phyloP scores from a whole-genome alignment of 2,113 vertebrate species.

The Phrynocephalus versicolor region DNA sequence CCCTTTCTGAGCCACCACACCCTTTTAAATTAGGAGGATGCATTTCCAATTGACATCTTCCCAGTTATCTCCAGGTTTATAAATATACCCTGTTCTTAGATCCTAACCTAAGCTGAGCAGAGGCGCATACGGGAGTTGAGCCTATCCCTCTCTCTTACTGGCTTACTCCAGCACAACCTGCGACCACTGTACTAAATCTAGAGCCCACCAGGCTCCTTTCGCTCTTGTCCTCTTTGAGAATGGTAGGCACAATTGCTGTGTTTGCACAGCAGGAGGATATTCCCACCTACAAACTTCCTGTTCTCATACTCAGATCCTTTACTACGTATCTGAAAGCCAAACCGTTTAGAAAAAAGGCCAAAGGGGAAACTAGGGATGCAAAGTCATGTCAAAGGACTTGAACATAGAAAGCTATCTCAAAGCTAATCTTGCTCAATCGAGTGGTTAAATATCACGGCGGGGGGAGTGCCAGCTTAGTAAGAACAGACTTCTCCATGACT shows the following conservation, averaged over 20 bases:
- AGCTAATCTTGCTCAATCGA: neutral
- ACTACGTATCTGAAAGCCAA: neutral
- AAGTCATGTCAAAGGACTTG: neutral
- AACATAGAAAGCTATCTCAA: neutral
- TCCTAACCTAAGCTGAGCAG: neutral
- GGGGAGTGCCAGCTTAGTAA: neutral
- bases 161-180: neutral
- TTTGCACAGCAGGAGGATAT: neutral
- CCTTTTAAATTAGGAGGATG: no score
- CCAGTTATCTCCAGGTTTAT: neutral
- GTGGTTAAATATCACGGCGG: neutral
- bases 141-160: neutral
- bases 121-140: neutral
- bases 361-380: neutral
- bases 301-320: conserved; percentile 5
- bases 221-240: neutral
- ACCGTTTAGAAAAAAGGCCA: neutral
- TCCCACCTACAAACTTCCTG: neutral
- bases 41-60: neutral
- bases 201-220: neutral
- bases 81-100: accelerated
- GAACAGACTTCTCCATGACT: neutral
- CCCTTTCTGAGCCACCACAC: no score
- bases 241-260: neutral
- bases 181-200: neutral